Base-by-base conservation (phyloP, 1,140 invertebrate species). In the Heliconius eleuchia region DNA sequence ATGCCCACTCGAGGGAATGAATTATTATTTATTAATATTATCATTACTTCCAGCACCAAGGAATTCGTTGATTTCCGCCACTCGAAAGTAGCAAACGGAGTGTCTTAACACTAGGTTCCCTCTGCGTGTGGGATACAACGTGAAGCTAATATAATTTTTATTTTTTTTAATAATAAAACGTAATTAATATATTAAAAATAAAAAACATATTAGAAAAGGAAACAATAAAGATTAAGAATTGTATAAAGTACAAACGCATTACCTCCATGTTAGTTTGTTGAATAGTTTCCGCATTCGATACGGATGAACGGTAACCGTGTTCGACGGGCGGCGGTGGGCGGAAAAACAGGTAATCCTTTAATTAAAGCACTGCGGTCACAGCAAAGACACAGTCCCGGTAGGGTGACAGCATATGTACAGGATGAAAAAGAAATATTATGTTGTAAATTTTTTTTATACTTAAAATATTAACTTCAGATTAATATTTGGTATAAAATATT, bases 271-370 rank as follows among this genome's bases (percentile, higher is more conserved):
- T 34, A 52, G 42, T 66, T 60, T n/a, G 39, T 34, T 74, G 50
- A 76, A 73, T 80, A 71, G 74, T 85, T 81, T 82, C 81, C 80
- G 80, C 72, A 79, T 82, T 72, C 80, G 80, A 81, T 81, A 73
- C 46, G 74, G 71, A 75, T 34, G 46, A 77, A 77, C 74, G 66
- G 74, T 78, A 78, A 80, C 79, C 77, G 84, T 79, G 73, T 81
- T 77, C 77, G 77, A 60, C 71, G 57, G 71, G 71, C 79, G 57
- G 80, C 55, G 52, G 74, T 76, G 81, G 80, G 82, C 84, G 87
- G 81, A 91, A 91, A 91, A 91, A 89, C 87, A 85, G 87, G 83
- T 87, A 87, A 91, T 91, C 87, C 86, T 90, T 87, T 91, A 90
- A 91, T 90, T 90, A 89, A 88, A 87, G 82, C 86, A 83, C 79